These are phyloP conservation scores for Trachelus stipa DNA, from an alignment of 2,888 invertebrate species.

Conservation along the genomic window DNA sequence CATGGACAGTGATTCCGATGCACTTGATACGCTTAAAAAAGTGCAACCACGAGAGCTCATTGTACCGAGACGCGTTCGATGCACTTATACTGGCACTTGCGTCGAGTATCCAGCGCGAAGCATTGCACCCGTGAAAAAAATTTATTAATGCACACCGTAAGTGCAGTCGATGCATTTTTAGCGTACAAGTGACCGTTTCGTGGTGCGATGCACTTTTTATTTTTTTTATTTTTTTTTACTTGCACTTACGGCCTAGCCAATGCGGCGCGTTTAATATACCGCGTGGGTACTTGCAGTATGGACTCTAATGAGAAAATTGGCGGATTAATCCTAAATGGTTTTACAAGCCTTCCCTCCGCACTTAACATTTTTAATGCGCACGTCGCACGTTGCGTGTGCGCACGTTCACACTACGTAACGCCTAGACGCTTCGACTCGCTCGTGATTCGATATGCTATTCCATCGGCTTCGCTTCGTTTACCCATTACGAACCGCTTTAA, in stretches of 20 bases:
- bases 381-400: background rate
- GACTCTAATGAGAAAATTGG: background rate
- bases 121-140: background rate
- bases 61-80: background rate
- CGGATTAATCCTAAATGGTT: background rate
- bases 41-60: background rate
- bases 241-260: background rate
- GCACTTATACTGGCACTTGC: background rate
- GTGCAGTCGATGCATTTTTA: background rate
- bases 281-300: background rate
- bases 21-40: background rate
- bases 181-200: background rate
- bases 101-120: background rate
- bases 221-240: background rate
- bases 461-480: constrained; percentile 35
- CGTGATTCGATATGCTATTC: constrained; percentile 22
- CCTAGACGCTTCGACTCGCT: background rate
- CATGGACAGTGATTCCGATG: background rate
- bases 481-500: constrained; percentile 34
- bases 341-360: background rate
- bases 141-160: background rate
- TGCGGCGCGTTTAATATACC: background rate
- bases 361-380: background rate
- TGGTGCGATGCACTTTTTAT: background rate
- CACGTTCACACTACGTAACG: background rate